Base-by-base conservation (phyloP, 53 echinoderm and acorn worm genomes). In the Pentamera pediparva region DNA sequence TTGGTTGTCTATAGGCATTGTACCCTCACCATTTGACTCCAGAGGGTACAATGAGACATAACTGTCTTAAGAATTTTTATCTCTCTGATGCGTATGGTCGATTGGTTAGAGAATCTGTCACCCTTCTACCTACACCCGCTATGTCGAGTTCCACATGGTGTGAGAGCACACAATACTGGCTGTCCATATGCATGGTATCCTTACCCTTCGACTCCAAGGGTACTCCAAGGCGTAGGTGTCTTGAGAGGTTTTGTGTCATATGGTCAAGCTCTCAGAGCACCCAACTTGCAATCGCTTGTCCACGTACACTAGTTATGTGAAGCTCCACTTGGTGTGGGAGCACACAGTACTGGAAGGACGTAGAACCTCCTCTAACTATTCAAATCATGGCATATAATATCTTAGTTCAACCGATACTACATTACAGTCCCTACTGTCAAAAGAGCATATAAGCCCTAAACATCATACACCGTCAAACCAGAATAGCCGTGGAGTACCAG, bases 91-190 rank as follows among this genome's bases (percentile, higher is more conserved):
- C 13, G 12, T 25, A 13, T 25, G 15, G 13, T 1, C 13, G 24
- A 28, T 13, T 17, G n/a, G n/a, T n/a, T n/a, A n/a, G n/a, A n/a
- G n/a, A n/a, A n/a, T n/a, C n/a, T n/a, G 80, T 38, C 91, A 85
- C 79, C 74, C 91, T 37, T 82, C 91, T 21, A 74, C 85, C 0
- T 91, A 91, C 48, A 83, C 91, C 37, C 87, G 96, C 4, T 91
- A 91, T 49, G 91, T 96, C n/a, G 85, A 90, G 78, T 67, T 91
- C 59, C 77, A 75, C 39, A 62, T 88, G 30, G 39, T 96, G 13
- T 96, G 96, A 91, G 96, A 96, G 32, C 89, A 88, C 39, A 67
- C 85, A 48, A 82, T 82, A 67, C n/a, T 89, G 86, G 86, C 74
- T 78, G 18, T 65, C 86, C n/a, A 73, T 74, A 48, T 82, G 86